phyloP scores from a whole-genome alignment of 2,797 vertebrate genomes.

The Lycodopsis pacificus region DNA sequence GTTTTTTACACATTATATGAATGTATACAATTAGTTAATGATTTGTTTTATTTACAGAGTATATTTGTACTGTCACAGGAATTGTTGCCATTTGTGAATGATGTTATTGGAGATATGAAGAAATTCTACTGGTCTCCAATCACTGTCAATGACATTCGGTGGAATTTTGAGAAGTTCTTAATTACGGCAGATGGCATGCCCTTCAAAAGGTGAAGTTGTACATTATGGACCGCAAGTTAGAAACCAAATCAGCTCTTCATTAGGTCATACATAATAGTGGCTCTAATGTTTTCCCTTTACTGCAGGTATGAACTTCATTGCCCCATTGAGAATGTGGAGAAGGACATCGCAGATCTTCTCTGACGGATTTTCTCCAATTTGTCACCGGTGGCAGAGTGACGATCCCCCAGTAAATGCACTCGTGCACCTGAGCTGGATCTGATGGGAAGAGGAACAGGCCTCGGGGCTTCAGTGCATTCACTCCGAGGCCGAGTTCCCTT shows the following conservation, averaged over 20 bases:
- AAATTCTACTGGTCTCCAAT: constrained; percentile 87
- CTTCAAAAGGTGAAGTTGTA: constrained; percentile 78
- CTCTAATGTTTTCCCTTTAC: constrained; percentile 29
- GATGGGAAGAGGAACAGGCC: constrained; percentile 74
- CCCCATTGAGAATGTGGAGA: constrained; percentile 80
- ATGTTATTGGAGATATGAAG: constrained; percentile 84
- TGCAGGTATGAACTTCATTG: constrained; percentile 83
- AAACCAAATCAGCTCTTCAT: constrained; percentile 3
- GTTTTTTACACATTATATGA: background rate
- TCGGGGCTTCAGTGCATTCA: constrained; percentile 83
- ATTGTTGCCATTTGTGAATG: constrained; percentile 82
- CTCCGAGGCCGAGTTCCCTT: constrained; percentile 72
- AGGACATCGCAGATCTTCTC: constrained; percentile 79
- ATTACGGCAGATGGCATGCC: constrained; percentile 81
- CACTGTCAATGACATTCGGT: constrained; percentile 85
- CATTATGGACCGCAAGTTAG: background rate
- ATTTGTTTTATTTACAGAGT: background rate
- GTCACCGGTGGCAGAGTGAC: constrained; percentile 76
- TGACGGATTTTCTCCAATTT: constrained; percentile 42
- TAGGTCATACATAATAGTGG: background rate
- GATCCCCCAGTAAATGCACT: constrained; percentile 85
- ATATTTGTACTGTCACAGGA: constrained; percentile 68
- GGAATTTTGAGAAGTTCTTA: constrained; percentile 90
- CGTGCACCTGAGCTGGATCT: constrained; percentile 85
- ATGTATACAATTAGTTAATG: background rate